phyloP scores from a whole-genome alignment of 2,888 invertebrate species.

The Cryptosula pallasiana region DNA sequence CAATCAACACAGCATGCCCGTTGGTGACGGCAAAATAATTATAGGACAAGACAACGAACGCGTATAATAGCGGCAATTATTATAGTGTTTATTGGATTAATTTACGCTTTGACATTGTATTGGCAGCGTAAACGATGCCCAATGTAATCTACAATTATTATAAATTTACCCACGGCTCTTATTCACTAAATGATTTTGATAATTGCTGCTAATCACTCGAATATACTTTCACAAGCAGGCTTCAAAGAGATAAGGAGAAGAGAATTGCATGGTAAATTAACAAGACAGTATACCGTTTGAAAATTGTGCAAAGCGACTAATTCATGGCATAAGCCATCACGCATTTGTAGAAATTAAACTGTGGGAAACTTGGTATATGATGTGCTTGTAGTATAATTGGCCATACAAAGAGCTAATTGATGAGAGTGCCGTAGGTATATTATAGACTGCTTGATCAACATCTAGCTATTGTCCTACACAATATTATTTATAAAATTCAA shows the following conservation, averaged over 20 bases:
- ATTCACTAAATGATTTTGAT: background rate
- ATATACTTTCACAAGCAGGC: background rate
- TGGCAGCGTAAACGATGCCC: background rate
- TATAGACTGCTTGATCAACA: background rate
- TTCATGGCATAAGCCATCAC: background rate
- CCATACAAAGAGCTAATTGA: constrained; percentile 16
- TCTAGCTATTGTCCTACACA: background rate
- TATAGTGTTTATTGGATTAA: constrained; percentile 2
- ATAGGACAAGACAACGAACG: background rate
- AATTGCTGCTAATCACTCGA: constrained; percentile 5
- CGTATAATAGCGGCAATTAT: background rate
- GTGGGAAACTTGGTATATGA: constrained; percentile 20
- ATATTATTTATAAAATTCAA: background rate
- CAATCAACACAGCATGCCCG: background rate
- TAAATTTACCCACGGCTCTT: constrained; percentile 23
- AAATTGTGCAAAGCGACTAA: background rate
- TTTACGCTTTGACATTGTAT: background rate
- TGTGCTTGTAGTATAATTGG: constrained; percentile 19
- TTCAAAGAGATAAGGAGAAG: background rate
- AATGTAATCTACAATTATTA: constrained; percentile 8
- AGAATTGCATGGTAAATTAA: background rate
- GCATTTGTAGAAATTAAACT: background rate
- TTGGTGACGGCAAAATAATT: background rate
- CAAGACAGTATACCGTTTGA: background rate
- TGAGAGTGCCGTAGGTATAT: background rate